Conservation (phyloP, 2,113 vertebrate genomes). For the Andinoacara biseriatus region DNA sequence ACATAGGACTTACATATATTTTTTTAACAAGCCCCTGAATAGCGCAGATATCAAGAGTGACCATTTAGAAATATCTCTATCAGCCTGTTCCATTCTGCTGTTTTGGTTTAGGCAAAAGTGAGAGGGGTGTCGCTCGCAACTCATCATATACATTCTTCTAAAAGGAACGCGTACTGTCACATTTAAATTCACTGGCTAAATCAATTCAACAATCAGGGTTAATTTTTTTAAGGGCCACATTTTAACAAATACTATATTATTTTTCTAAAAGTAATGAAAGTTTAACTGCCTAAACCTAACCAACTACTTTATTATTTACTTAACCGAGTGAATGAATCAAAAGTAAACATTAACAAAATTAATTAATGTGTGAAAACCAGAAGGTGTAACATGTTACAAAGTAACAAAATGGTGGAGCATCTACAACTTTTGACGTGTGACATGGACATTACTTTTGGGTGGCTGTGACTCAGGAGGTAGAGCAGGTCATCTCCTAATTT, state of each 20-base stretch:
- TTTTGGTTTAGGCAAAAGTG: too few relatives aligned
- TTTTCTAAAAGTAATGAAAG: not conserved
- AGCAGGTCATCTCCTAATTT: too few relatives aligned
- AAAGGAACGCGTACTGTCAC: too few relatives aligned
- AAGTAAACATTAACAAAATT: not conserved
- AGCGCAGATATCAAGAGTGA: conserved; percentile 26
- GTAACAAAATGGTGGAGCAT: not conserved
- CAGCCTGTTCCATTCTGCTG: too few relatives aligned
- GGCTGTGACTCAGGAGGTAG: too few relatives aligned
- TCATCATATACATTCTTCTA: too few relatives aligned
- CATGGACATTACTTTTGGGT: too few relatives aligned
- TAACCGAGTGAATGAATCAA: not conserved
- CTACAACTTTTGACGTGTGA: not conserved
- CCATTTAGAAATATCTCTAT: conserved; percentile 14
- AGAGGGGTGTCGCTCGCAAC: too few relatives aligned
- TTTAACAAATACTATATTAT: not conserved
- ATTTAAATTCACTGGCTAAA: not conserved
- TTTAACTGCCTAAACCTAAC: not conserved
- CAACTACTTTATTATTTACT: not conserved
- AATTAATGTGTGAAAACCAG: not conserved
- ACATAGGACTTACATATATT: conserved; percentile 19
- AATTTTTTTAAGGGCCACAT: not conserved
- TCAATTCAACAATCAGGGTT: not conserved
- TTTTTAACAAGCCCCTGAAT: conserved; percentile 24
- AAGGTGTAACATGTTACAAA: not conserved